A percentile compares a stretch with the other conserved stretches of the same genome.
phyloP scores from a whole-genome alignment of 2,888 invertebrate genomes.

The Pardosa pseudoannulata region DNA sequence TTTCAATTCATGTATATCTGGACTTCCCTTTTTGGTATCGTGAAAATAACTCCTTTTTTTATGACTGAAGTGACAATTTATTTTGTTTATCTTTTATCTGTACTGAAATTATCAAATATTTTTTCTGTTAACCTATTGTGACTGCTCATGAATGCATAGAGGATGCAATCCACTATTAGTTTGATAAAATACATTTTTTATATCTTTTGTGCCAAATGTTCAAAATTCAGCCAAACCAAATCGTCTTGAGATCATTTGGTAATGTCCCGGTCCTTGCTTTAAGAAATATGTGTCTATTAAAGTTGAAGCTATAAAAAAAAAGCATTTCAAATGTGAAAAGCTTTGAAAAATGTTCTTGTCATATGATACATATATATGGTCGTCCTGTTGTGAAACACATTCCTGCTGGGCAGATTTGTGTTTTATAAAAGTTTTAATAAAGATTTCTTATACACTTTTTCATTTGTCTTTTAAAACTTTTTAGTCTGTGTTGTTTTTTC shows the following conservation, averaged over 20 bases:
- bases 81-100: too few species aligned
- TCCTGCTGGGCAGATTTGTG: slow-evolving; percentile 31
- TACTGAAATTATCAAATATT: too few species aligned
- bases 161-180: too few species aligned
- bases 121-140: too few species aligned
- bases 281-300: neutral
- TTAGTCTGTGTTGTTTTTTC: too few species aligned
- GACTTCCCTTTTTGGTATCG: too few species aligned
- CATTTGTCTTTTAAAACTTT: too few species aligned
- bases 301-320: neutral
- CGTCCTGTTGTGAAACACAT: neutral
- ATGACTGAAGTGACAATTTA: too few species aligned
- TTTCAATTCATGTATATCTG: too few species aligned
- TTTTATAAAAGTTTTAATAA: slow-evolving; percentile 21
- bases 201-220: slow-evolving; percentile 1
- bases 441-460: slow-evolving; percentile 11
- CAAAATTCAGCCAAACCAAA: neutral
- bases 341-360: slow-evolving; percentile 14
- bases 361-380: slow-evolving; percentile 7
- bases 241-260: neutral
- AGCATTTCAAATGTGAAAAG: slow-evolving; percentile 5
- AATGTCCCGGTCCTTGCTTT: neutral
- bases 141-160: too few species aligned
- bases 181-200: too few species aligned
- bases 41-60: too few species aligned